Base-by-base conservation (phyloP, 2,888 invertebrate genomes). In the Ectobius pallidus region DNA sequence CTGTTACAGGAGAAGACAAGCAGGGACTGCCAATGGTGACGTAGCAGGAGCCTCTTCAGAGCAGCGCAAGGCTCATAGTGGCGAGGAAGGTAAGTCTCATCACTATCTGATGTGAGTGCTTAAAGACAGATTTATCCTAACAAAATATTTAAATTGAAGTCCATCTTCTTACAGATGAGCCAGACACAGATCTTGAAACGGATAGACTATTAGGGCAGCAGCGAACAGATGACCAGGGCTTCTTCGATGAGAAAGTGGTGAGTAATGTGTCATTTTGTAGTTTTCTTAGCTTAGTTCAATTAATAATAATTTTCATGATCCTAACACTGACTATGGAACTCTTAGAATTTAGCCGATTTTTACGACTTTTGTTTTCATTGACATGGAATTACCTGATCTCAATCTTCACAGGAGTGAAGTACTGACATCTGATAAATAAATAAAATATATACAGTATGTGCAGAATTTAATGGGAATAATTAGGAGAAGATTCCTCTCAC, bases 161-260 rank as follows among this genome's bases (percentile, higher is more conserved):
- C 14, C 9, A 39, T 39, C 42, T 39, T 39, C 78, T 77, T 65
- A n/a, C 78, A 82, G 82, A 81, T 81, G 96, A 96, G 84, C 95
- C 96, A 30, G 98, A 98, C 81, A 99, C 98, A 0, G 98, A 99
- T 83, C 89, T 97, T 78, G 98, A 98, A 85, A 98, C 98, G n/a
- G 98, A 98, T 83, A 88, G 97, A 79, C 85, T 98, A 75, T 87
- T 98, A 74, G 97, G 97, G 20, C 97, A 97, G 81, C 97, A 97
- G 83, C 87, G 96, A 77, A 92, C 95, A n/a, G 95, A 95, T 79
- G 95, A 95, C 82, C 94, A 94, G 82, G 94, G 95, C 74, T 95
- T 95, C 84, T 95, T 94, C 79, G 95, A 95, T 79, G 95, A 95
- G 77, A 95, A 94, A 87, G 80, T 82, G 78, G 91, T 92, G 79